Evolutionary conservation across 2,888 invertebrate genomes (phyloP).

Genomic region (Epinotia ramella): DNA sequence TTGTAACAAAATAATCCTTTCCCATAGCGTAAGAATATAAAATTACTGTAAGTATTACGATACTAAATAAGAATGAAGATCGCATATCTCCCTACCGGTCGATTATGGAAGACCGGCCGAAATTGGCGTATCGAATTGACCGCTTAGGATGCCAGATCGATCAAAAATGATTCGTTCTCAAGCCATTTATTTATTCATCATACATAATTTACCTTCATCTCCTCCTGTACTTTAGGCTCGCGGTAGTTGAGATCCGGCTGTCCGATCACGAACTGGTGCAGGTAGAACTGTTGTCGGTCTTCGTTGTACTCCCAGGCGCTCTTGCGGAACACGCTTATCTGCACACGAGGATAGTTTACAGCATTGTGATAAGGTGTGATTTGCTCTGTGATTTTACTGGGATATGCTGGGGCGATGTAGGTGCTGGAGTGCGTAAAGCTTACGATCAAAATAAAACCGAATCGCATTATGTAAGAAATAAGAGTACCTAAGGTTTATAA

Average conservation of each 20-base stretch:
- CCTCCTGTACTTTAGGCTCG: constrained; percentile 83
- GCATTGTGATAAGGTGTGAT: neutral
- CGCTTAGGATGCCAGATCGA: too few relatives aligned
- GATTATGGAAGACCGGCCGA: too few relatives aligned
- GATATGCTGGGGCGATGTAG: neutral
- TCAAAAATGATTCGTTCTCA: too few relatives aligned
- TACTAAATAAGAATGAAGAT: too few relatives aligned
- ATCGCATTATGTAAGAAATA: neutral
- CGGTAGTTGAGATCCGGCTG: constrained; percentile 92
- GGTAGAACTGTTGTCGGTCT: constrained; percentile 87
- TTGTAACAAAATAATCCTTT: too few relatives aligned
- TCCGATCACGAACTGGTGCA: constrained; percentile 88
- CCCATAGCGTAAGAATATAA: too few relatives aligned
- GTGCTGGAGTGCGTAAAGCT: neutral
- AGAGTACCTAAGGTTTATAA: neutral
- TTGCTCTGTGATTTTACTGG: neutral
- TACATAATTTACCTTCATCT: constrained; percentile 77
- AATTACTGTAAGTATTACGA: too few relatives aligned
- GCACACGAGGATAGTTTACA: neutral
- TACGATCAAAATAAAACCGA: neutral
- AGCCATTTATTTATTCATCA: too few relatives aligned
- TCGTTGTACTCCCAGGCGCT: constrained; percentile 90
- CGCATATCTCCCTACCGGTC: too few relatives aligned
- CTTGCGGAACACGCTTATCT: constrained; percentile 85
- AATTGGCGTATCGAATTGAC: too few relatives aligned